Evolutionary conservation across 1,140 invertebrate genomes (phyloP).

Genomic region (Drosophila triauraria): DNA sequence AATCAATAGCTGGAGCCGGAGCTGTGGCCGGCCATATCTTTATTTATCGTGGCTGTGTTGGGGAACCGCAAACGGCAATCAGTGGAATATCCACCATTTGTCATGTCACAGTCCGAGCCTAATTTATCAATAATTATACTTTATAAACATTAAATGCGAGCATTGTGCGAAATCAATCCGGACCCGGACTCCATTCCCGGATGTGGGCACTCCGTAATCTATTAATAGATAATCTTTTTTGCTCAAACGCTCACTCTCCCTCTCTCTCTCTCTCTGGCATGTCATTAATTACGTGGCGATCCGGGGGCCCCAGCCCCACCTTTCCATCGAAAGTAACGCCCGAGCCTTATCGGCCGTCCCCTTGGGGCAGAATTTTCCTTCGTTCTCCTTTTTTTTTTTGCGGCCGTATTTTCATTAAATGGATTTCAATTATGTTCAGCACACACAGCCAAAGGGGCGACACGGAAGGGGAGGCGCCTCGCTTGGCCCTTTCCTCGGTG

Average conservation of each 20-base stretch:
- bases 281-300: slow-evolving; percentile 71
- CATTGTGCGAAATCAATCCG: slow-evolving; percentile 66
- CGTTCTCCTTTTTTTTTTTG: slow-evolving; percentile 50
- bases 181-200: slow-evolving; percentile 18
- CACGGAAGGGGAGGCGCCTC: slow-evolving; percentile 6
- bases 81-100: slow-evolving; percentile 68
- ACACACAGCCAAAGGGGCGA: slow-evolving; percentile 21
- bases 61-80: slow-evolving; percentile 60
- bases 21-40: slow-evolving; percentile 2
- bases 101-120: slow-evolving; percentile 61
- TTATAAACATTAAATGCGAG: slow-evolving; percentile 73
- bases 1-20: slow-evolving; percentile 49
- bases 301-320: background rate
- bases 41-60: slow-evolving; percentile 20
- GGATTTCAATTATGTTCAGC: slow-evolving; percentile 80
- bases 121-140: slow-evolving; percentile 76
- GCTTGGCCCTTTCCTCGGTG: background rate
- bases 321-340: background rate
- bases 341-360: slow-evolving; percentile 46
- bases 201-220: slow-evolving; percentile 54
- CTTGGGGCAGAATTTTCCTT: slow-evolving; percentile 22
- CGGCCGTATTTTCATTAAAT: slow-evolving; percentile 80
- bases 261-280: slow-evolving; percentile 27
- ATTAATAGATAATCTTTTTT: slow-evolving; percentile 81
- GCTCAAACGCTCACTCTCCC: slow-evolving; percentile 25